phyloP scores from a whole-genome alignment of 1,140 invertebrate genomes.

The Centruroides vittatus region DNA sequence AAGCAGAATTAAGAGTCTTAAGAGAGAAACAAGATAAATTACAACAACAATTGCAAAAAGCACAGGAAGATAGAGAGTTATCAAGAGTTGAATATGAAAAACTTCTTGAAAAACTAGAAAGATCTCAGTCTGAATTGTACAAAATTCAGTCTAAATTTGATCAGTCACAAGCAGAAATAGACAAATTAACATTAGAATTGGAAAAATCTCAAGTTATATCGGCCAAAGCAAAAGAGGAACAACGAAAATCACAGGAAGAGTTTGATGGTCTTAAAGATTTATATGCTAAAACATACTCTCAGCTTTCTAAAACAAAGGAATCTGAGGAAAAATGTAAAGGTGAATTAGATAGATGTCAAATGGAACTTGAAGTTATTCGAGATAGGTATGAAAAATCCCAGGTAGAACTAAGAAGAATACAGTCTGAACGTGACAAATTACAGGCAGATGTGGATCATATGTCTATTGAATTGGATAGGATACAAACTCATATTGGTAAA shows the following conservation, averaged over 20 bases:
- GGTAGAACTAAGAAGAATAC: slow-evolving; percentile 60
- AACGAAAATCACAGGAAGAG: slow-evolving; percentile 71
- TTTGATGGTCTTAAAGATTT: slow-evolving; percentile 64
- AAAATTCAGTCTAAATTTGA: slow-evolving; percentile 75
- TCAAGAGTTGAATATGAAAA: slow-evolving; percentile 82
- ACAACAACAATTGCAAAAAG: slow-evolving; percentile 58
- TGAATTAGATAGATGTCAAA: slow-evolving; percentile 59
- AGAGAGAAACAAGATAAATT: slow-evolving; percentile 82
- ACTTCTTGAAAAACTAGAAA: slow-evolving; percentile 82
- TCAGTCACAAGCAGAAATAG: slow-evolving; percentile 66
- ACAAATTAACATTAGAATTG: slow-evolving; percentile 66
- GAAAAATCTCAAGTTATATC: slow-evolving; percentile 65
- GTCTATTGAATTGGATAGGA: slow-evolving; percentile 47
- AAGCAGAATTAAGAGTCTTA: slow-evolving; percentile 74
- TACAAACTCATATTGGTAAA: slow-evolving; percentile 63
- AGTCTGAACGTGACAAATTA: slow-evolving; percentile 72
- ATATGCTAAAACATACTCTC: slow-evolving; percentile 60
- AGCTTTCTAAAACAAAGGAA: slow-evolving; percentile 69
- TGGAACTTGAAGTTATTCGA: slow-evolving; percentile 67
- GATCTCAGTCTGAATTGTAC: slow-evolving; percentile 70
- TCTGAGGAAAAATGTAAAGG: slow-evolving; percentile 84
- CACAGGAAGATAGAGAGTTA: slow-evolving; percentile 72
- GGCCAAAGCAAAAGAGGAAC: slow-evolving; percentile 66
- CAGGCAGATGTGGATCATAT: slow-evolving; percentile 65
- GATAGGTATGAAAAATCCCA: slow-evolving; percentile 78